Conservation (phyloP, 2,888 invertebrate genomes). For the Chloroclysta siterata region DNA sequence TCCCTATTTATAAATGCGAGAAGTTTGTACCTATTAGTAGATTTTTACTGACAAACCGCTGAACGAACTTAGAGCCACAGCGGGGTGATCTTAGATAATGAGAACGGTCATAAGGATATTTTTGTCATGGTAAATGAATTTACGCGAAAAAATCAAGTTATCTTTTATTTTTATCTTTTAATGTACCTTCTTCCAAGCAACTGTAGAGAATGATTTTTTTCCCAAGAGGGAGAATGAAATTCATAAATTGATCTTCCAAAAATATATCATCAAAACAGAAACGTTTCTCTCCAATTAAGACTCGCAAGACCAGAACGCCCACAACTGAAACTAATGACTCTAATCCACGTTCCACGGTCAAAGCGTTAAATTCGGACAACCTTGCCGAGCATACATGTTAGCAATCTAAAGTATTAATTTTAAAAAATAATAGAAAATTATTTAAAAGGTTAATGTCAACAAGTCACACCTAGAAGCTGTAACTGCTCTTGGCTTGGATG, state of each 20-base stretch:
- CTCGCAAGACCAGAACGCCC: slow-evolving; percentile 36
- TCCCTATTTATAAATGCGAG: neutral
- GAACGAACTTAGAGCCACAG: neutral
- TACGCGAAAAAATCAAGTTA: too few relatives aligned
- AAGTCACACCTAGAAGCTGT: slow-evolving; percentile 15
- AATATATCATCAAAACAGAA: slow-evolving; percentile 17
- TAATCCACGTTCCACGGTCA: slow-evolving; percentile 42
- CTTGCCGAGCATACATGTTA: slow-evolving; percentile 32
- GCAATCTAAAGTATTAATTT: slow-evolving; percentile 23
- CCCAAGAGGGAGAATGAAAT: neutral
- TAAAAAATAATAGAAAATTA: slow-evolving; percentile 16
- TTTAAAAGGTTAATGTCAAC: slow-evolving; percentile 25
- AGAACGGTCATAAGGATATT: too few relatives aligned
- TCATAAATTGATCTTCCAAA: slow-evolving; percentile 19
- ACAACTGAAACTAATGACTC: slow-evolving; percentile 37
- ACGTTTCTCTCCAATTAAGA: slow-evolving; percentile 33
- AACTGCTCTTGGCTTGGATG: slow-evolving; percentile 1
- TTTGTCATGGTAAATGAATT: too few relatives aligned
- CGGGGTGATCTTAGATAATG: too few relatives aligned
- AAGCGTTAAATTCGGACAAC: slow-evolving; percentile 38
- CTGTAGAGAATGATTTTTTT: too few relatives aligned
- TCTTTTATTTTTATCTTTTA: too few relatives aligned
- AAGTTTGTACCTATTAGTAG: too few relatives aligned
- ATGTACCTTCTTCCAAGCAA: too few relatives aligned
- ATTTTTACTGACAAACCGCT: neutral